These are phyloP conservation scores for Balearica regulorum DNA, from an alignment of 2,797 vertebrate genomes.

Conservation along the genomic window DNA sequence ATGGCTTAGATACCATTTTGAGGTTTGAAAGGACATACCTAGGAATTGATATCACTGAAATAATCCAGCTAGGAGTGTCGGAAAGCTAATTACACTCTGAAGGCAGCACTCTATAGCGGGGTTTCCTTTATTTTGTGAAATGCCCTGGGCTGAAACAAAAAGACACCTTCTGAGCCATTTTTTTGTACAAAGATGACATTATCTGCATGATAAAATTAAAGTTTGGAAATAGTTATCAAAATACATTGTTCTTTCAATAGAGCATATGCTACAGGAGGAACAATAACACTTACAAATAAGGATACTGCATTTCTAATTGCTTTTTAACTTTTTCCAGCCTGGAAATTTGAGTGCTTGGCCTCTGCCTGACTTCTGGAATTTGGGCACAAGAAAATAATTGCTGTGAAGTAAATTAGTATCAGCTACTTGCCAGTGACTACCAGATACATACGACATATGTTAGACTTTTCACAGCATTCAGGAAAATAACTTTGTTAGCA, in stretches of 20 bases:
- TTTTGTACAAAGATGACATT: conserved; percentile 48
- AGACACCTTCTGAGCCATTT: background rate
- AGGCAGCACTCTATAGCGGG: background rate
- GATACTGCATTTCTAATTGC: background rate
- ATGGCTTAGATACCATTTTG: background rate
- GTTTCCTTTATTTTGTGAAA: background rate
- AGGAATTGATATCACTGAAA: background rate
- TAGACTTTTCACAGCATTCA: background rate
- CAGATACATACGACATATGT: background rate
- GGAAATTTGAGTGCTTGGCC: background rate
- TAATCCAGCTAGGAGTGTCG: background rate
- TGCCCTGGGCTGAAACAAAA: background rate
- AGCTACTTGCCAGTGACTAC: background rate
- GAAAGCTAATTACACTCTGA: background rate
- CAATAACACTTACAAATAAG: background rate
- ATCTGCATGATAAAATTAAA: conserved; percentile 32
- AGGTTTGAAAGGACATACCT: background rate
- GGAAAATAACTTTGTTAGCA: background rate
- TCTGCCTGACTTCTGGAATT: background rate
- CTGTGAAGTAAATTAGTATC: background rate
- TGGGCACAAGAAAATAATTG: background rate
- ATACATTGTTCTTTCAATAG: background rate
- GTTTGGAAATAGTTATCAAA: background rate
- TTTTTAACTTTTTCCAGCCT: background rate
- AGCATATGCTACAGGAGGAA: background rate